Evolutionary conservation across 2,113 vertebrate genomes (phyloP), one percentile per base, ranked within the genome.

Genomic region (Sphaerodactylus townsendi): DNA sequence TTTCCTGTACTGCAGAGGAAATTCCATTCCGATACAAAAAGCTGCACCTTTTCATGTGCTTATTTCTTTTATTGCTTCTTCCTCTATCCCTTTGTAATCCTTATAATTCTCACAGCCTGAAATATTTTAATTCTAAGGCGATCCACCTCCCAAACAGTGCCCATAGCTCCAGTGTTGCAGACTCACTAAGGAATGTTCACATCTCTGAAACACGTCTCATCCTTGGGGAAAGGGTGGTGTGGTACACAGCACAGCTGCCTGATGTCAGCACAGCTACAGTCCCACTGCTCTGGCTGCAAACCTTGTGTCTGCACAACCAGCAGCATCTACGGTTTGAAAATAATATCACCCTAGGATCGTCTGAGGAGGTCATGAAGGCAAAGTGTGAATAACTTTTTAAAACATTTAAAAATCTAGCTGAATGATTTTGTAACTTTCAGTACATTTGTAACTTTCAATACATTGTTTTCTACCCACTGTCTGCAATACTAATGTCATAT

Each of bases 221-320:
- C 95, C 96, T 94, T 90, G 78, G 95, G 96, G 96, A 96, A 86
- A 96, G 95, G 95, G 95, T 95, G 95, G 95, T 90, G 92, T 94
- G 92, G 94, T 87, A 94, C 92, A 78, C 75, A 56, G 39, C n/a
- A 89, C 96, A 96, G 96, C 95, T 96, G 96, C 93, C 95, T 90
- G 41, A 59, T 94, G 94, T 95, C 96, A 95, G 93, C 86, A 89
- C 90, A 92, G 87, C 90, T 86, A 25, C 92, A 86, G 83, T 91
- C 93, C 94, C 93, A 90, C 85, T 69, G 83, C 83, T 93, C 82
- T 92, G 79, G 87, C 91, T 88, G 93, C 91, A 93, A 87, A 85
- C 85, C 89, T 94, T 88, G 78, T 95, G 91, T 93, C 93, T 56
- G 25, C 89, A 88, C 83, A 89, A 91, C 75, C 56, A 92, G 91